phyloP scores from a whole-genome alignment of 2,888 invertebrate species.

The Branchellion lobata region DNA sequence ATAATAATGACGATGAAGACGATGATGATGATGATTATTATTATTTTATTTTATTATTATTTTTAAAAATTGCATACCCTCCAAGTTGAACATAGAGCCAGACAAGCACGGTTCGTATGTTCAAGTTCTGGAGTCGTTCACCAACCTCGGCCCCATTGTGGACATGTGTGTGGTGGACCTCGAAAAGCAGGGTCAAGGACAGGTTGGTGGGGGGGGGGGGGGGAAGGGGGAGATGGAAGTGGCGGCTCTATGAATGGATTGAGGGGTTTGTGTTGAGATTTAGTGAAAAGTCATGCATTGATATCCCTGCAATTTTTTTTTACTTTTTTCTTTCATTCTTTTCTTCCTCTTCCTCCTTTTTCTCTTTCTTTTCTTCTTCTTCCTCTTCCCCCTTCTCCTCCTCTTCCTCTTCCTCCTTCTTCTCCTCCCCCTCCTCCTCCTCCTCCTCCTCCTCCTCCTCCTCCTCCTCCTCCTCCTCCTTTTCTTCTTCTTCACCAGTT shows the following conservation, averaged over 20 bases:
- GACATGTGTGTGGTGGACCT: constrained; percentile 97
- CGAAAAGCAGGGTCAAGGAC: constrained; percentile 81
- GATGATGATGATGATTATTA: no score
- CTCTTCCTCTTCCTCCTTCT: background rate
- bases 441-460: constrained; percentile 14
- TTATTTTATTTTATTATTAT: background rate
- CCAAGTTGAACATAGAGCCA: constrained; percentile 73
- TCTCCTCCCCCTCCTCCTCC: constrained; percentile 7
- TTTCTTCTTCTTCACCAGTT: constrained; percentile 64
- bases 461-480: constrained; percentile 14
- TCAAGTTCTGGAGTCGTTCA: constrained; percentile 90
- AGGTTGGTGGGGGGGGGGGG: constrained; percentile 67
- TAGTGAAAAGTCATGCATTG: no score
- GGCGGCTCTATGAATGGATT: no score
- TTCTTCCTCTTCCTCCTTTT: background rate
- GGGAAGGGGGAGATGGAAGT: no score
- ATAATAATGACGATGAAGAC: no score
- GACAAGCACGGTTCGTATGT: constrained; percentile 86
- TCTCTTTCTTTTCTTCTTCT: background rate
- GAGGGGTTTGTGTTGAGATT: no score
- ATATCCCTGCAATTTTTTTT: no score
- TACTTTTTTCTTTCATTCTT: no score
- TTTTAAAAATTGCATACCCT: background rate
- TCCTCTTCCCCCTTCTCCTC: background rate
- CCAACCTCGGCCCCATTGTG: constrained; percentile 93